Evolutionary conservation across 2,113 vertebrate genomes (phyloP).

Genomic region (Lamprologus tigripictilis): DNA sequence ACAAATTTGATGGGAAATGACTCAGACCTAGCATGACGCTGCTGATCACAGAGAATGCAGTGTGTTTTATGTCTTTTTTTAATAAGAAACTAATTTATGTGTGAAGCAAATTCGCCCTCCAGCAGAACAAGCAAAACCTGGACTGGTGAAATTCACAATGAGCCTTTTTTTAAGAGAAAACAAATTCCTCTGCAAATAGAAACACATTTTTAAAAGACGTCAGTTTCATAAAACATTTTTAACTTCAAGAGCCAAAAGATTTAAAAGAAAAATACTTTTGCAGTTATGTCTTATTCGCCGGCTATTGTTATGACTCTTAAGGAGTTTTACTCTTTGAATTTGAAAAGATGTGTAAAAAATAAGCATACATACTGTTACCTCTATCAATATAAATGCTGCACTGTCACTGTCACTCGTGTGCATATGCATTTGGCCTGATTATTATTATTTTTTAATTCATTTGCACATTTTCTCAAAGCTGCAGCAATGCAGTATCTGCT

Average conservation of each 20-base stretch:
- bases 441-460: rapidly evolving
- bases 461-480: neutral
- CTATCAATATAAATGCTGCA: neutral
- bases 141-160: neutral
- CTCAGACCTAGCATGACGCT: conserved; percentile 26
- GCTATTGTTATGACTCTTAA: neutral
- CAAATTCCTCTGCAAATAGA: neutral
- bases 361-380: neutral
- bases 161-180: neutral
- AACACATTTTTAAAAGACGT: neutral
- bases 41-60: neutral
- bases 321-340: neutral
- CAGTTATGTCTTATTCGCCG: rapidly evolving
- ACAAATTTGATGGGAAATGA: conserved; percentile 20
- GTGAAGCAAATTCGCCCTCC: neutral
- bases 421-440: neutral
- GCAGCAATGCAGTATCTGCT: neutral
- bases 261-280: neutral
- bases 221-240: neutral
- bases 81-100: neutral
- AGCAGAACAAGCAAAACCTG: neutral
- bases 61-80: neutral
- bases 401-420: neutral
- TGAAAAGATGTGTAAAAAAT: neutral
- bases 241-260: neutral